Base-by-base conservation (phyloP, 2,797 vertebrate genomes). In the Aeoliscus strigatus region DNA sequence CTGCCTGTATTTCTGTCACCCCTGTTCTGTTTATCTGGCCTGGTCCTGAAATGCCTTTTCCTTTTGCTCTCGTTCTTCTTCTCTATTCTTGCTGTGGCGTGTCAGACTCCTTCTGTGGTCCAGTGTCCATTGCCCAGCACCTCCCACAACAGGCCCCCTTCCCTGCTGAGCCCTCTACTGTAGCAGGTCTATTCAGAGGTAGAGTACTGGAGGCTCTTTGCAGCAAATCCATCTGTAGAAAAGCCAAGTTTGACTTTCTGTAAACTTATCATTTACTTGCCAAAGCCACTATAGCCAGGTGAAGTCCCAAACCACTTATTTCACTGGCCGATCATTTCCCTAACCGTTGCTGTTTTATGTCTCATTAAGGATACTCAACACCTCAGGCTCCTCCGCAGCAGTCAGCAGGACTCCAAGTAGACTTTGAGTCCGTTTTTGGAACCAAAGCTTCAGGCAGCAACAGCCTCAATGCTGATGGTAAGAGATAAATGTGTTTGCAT, bases 341-440 rank as follows among this genome's bases (percentile, higher is more conserved):
- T 42, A 26, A 51, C 32, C 47, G 4, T 25, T 71, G 16, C 41
- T 23, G 10, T 27, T 9, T 16, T 54, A 16, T 66, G 44, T 70
- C 51, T 60, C 27, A 14, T 72, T 12, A 68, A 90, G 96, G 94
- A 81, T 98, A 96, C 73, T 89, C 91, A n/a, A 81, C 92, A 60
- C 89, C 92, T 67, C 87, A 87, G 66, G 90, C 86, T 65, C 89
- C 93, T 75, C 89, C 91, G 5, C 86, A 89, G 45, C 94, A 93
- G 81, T 82, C 91, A 54, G 87, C 90, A 62, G 79, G 91, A 86
- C 93, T 99, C 82, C 93, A 94, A 57, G 96, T 98, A 77, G 96
- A 99, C 86, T 99, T 99, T 83, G 96, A 98, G 83, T 98, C 96
- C 11, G 96, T 98, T 53, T 99, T 99, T 81, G 96, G 96, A 88